Conservation (phyloP, 64 coral and sea anemone genomes). For the Porites australiensis region DNA sequence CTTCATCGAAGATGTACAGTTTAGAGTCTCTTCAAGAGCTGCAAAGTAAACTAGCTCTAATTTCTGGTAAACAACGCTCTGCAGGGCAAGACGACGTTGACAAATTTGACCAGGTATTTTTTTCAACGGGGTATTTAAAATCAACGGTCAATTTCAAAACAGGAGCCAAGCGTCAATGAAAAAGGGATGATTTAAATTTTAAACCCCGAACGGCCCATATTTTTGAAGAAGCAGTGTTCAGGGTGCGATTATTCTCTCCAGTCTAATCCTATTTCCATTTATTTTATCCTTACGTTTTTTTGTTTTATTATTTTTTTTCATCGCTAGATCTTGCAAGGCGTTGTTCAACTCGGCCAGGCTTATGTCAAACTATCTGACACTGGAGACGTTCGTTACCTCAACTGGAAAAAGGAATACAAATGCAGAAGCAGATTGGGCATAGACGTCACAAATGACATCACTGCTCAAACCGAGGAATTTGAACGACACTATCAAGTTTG, state of each 20-base stretch:
- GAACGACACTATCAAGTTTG: constrained; percentile 34
- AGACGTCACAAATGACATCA: constrained; percentile 13
- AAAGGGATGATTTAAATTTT: too few relatives aligned
- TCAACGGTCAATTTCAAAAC: too few relatives aligned
- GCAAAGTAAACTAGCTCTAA: constrained; percentile 80
- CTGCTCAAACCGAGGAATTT: constrained; percentile 13
- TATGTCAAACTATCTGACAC: constrained; percentile 69
- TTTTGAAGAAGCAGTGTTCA: too few relatives aligned
- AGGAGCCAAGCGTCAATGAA: too few relatives aligned
- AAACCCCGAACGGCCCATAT: too few relatives aligned
- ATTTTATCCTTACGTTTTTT: not conserved
- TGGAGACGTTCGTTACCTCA: constrained; percentile 71
- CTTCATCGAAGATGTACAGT: constrained; percentile 25
- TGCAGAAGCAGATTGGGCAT: constrained; percentile 9
- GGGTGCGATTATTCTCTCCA: too few relatives aligned
- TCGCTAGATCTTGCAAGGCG: constrained; percentile 60
- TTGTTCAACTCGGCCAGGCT: constrained; percentile 60
- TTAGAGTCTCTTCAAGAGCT: constrained; percentile 64
- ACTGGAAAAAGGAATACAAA: constrained; percentile 58
- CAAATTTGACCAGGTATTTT: constrained; percentile 50
- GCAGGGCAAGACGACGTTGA: constrained; percentile 43
- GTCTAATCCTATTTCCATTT: too few relatives aligned
- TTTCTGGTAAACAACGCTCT: constrained; percentile 57
- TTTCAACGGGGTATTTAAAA: not conserved
- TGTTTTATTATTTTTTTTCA: not conserved